These are phyloP conservation scores for Ectropis grisescens DNA, from an alignment of 1,140 invertebrate genomes.

Conservation along the genomic window DNA sequence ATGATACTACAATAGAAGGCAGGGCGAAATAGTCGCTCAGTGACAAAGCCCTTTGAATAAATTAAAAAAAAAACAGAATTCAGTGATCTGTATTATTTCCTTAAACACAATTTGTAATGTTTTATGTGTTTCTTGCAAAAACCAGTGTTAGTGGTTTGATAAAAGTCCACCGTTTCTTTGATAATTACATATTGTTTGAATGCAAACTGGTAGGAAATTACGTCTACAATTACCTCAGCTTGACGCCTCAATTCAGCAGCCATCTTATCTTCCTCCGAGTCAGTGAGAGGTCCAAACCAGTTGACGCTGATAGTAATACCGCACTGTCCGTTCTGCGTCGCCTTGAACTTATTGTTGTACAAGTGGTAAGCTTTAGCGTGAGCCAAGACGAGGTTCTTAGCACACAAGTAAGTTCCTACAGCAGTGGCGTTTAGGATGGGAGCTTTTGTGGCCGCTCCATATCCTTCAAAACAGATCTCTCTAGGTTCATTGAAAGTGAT, in stretches of 20 bases:
- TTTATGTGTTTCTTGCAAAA: background rate
- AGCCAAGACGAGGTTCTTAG: slow-evolving; percentile 64
- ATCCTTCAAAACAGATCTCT: slow-evolving; percentile 38
- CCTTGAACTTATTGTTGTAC: slow-evolving; percentile 36
- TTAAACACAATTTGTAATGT: background rate
- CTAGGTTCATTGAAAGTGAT: slow-evolving; percentile 68
- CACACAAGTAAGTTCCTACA: slow-evolving; percentile 65
- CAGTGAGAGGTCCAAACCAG: slow-evolving; percentile 67
- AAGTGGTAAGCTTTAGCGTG: slow-evolving; percentile 69
- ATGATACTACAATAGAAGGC: background rate
- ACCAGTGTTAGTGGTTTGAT: background rate
- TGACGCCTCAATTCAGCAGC: slow-evolving; percentile 61
- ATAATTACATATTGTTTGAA: too few relatives aligned
- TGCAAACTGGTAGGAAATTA: slow-evolving; percentile 1
- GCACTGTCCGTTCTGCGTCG: slow-evolving; percentile 56
- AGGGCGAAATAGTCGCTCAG: background rate
- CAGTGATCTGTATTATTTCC: background rate
- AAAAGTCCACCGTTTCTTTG: background rate
- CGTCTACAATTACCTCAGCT: slow-evolving; percentile 31
- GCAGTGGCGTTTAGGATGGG: slow-evolving; percentile 39
- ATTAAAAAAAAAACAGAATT: background rate
- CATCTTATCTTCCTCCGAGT: slow-evolving; percentile 55
- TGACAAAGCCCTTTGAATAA: too few relatives aligned
- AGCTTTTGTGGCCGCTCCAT: slow-evolving; percentile 30
- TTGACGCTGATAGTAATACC: slow-evolving; percentile 71